Evolutionary conservation across 37 sponge, comb jelly and placozoan species (phyloP), one percentile per base, ranked within the genome.

Genomic region (Cliona cf. orientalis): DNA sequence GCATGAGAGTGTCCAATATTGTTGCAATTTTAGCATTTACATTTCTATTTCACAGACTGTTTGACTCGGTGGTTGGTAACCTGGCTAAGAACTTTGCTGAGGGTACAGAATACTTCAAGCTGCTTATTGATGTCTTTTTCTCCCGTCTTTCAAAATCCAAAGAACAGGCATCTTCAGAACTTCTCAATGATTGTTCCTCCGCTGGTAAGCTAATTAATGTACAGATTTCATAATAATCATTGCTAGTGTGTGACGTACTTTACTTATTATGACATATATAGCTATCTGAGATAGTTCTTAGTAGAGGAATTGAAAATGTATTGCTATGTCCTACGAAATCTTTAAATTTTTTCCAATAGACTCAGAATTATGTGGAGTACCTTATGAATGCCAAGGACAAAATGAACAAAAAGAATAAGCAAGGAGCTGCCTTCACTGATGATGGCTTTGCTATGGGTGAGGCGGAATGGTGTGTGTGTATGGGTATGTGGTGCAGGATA

Each of bases 361-460:
- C 99, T 2, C 69, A 95, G 55, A 93, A 95, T 75, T 98, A 86
- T 72, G 99, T 98, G 4, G 99, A 98, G 71, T 89, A 98, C 75
- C 79, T 98, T 49, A 98, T 98, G 84, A 83, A 75, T 65, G 90
- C 94, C 35, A 98, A 98, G 66, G 99, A 98, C 56, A 93, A 93
- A 58, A 95, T 98, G 87, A 92, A 83, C 71, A 93, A 89, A 80
- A 98, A 98, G 88, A 98, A 98, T 80, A 95, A 95, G 44, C 75
- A 87, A n/a, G 99, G 99, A 60, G 96, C 99, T 4, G 87, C 91
- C 33, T 98, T 98, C 82, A 98, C 99, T 58, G 99, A 98, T 71
- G 99, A 98, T 80, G 99, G 99, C 19, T 98, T 98, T 79, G 94
- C 96, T 26, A 98, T 98, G 99, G 98, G 98, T 93, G 40, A 34